Evolutionary conservation across 2,797 vertebrate genomes (phyloP), one percentile per base, ranked within the genome.

Genomic region (Streptopelia turtur): DNA sequence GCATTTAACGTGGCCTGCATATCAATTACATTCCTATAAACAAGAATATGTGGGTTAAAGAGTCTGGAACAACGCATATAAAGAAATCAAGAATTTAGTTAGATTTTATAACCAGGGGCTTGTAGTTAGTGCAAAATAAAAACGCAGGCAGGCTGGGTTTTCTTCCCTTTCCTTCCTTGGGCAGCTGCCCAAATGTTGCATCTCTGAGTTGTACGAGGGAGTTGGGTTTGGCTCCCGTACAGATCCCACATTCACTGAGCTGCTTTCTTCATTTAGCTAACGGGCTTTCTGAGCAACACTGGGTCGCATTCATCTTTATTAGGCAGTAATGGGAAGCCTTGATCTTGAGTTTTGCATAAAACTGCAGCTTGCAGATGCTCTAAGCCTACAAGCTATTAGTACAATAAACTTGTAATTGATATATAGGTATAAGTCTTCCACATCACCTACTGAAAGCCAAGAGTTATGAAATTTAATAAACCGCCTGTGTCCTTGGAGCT

Each of bases 301-400:
- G 96, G 95, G 96, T 77, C 82, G 95, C 92, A 97, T 98, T 97
- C 97, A 95, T 98, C 97, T 97, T 97, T 97, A 97, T 98, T 97
- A 97, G 76, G 94, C 94, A 39, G 94, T 35, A 87, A 96, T 94
- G 96, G 94, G 94, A 72, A 95, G 93, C 82, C 96, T 96, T 96
- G 95, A 94, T 97, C 91, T 90, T 13, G 53, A 45, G 75, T 92
- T 94, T 89, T 91, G 93, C 89, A 87, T 92, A 96, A 96, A 96
- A 76, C 83, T 93, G 47, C 95, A 95, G 90, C 95, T 81, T 83
- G 81, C 89, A 93, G 94, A 94, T 90, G 80, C 95, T 95, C 79
- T 91, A 83, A 91, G 90, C 79, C 69, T 71, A 80, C 87, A 95
- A 87, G 79, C 88, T 89, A 64, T 95, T 94, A 97, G 83, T 83